Base-by-base conservation (phyloP, 1,140 invertebrate species). In the Triops longicaudatus region DNA sequence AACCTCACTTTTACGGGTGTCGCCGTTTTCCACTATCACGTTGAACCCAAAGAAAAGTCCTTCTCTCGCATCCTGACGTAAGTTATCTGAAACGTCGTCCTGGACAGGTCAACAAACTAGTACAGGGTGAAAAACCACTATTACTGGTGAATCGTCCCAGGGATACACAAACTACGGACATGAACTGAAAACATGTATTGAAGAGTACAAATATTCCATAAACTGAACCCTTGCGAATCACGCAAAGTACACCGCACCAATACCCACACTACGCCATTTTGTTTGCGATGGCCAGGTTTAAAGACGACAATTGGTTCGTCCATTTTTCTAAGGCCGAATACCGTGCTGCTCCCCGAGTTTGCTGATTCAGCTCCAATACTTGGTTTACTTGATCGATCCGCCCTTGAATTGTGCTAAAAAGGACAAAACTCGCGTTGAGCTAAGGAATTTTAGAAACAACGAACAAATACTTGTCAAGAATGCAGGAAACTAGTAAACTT, bases 351-450 rank as follows among this genome's bases (percentile, higher is more conserved):
- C 91, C 94, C 75, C 91, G 87, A 42, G 91, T 91, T 82, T 93
- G 90, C 82, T 91, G 89, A 82, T 93, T 90, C 81, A 98, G 85
- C 84, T 97, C 94, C 77, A 99, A 86, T 72, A 98, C 96, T 84
- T 97, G 93, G 85, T 98, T 96, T 50, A 98, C 90, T 87, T 98
- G 96, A 87, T 99, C 97, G 82, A 99, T 99, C 80, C 96, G 89
- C 10, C 97, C 97, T 83, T 92, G 89, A 82, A 99, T 97, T n/a
- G 96, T 98, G 85, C 93, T 96, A 84, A 9, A 84, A 82, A 78
- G 79, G 73, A 26, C 76, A 79, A 74, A 72, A 22, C 75, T 72
- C 12, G 17, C 77, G 22, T 14, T 31, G 42, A 5, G n/a, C 72
- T 79, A 26, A 72, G 44, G 71, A 77, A 73, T 28, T 26, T 77